Conservation (phyloP, 2,888 invertebrate species). For the Epinotia ramella region DNA sequence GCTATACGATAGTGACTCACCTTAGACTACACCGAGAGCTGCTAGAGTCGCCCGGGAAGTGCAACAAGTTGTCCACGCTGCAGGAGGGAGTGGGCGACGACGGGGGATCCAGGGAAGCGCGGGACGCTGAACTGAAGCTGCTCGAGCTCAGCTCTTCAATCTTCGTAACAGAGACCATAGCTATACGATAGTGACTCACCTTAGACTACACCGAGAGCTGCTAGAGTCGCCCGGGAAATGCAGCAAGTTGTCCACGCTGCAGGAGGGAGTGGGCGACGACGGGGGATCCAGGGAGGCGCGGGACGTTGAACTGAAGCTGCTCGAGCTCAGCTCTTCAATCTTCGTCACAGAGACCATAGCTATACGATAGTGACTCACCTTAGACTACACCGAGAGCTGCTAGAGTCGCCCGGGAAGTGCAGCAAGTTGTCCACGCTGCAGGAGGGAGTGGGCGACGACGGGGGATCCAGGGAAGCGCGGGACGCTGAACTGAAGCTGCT, state of each 20-base stretch:
- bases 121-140: constrained; percentile 93
- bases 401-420: too few relatives aligned
- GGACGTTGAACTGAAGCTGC: constrained; percentile 93
- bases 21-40: constrained; percentile 81
- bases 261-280: constrained; percentile 90
- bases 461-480: too few relatives aligned
- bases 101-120: constrained; percentile 90
- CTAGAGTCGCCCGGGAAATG: constrained; percentile 93
- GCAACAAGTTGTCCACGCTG: constrained; percentile 90
- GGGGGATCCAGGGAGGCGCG: constrained; percentile 90
- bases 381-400: constrained; percentile 58
- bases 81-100: constrained; percentile 91
- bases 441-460: too few relatives aligned
- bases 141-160: constrained; percentile 92
- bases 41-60: constrained; percentile 92
- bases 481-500: constrained; percentile 66
- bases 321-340: constrained; percentile 84
- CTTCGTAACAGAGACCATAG: too few relatives aligned
- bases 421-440: too few relatives aligned
- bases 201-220: constrained; percentile 82
- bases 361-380: too few relatives aligned
- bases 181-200: background rate
- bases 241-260: constrained; percentile 90
- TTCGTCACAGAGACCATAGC: background rate
- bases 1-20: background rate